Base-by-base conservation (phyloP, 2,113 vertebrate genomes). In the Donacobius atricapilla region DNA sequence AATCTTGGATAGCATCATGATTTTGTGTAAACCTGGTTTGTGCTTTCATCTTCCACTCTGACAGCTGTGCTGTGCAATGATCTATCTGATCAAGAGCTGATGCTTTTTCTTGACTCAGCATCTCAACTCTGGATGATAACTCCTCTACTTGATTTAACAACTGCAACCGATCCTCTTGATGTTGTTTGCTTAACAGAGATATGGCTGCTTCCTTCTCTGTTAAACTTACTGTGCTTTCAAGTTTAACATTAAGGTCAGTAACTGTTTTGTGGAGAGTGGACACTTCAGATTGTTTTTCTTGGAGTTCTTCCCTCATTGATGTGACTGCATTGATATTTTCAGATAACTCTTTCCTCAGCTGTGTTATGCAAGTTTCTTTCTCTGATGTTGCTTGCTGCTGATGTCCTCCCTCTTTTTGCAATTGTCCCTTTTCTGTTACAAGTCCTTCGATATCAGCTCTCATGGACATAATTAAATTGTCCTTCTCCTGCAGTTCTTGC, bases 141-240 rank as follows among this genome's bases (percentile, higher is more conserved):
- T 98, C 98, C 69, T 98, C 97, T 37, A 98, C 94, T 87, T 98
- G 98, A 70, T 95, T 94, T 64, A 97, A 93, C 42, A 98, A 87
- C 50, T 95, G 97, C 66, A 91, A 87, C 11, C 71, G 97, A 92
- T 98, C 98, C 56, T 99, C 98, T 54, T 97, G 77, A 65, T 99
- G 96, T 51, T 98, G 98, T 92, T 98, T 97, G 56, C 91, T 98
- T 65, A 99, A 95, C 65, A 97, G 94, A 80, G 97, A 97, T 90
- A 99, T 73, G 93, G 98, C 98, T 96, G 98, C 98, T 78, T 99
- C 99, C 95, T 99, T 99, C 79, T 99, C 98, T 10, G 95, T 75
- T 42, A 98, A 87, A 69, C 96, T 97, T 54, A 97, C 4, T 48
- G 80, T 98, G 89, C 96, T 97, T 94, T 98, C 97, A 79, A 99